Base-by-base conservation (phyloP, 2,888 invertebrate species). In the Andrena trimmerana region DNA sequence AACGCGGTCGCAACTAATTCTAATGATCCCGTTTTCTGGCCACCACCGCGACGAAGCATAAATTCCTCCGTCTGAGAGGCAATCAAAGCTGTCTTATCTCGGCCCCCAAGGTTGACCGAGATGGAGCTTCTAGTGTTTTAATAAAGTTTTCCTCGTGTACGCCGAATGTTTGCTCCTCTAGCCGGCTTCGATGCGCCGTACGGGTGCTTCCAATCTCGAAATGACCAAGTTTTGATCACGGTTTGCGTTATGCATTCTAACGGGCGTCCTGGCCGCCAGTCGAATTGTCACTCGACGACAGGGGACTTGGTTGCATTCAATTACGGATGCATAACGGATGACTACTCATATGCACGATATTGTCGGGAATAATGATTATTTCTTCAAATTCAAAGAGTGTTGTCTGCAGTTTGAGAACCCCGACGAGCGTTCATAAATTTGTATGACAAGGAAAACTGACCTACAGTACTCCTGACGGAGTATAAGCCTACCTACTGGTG, bases 221-320 rank as follows among this genome's bases (percentile, higher is more conserved):
- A 82, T 79, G 67, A 54, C 60, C 70, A 82, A 79, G 79, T 82
- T 82, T 42, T 36, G 62, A 42, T 52, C 74, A 24, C 27, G 54
- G 27, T 24, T 29, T n/a, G n/a, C 52, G 57, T 71, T 67, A 72
- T 57, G 57, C 57, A 69, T 70, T 69, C 69, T 48, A 20, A 33
- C 52, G 68, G 42, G 42, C 42, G 31, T 48, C 50, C 65, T 2
- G 16, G 1, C 57, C 59, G 10, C 20, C 4, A n/a, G 48, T 20
- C 13, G 59, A 62, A 27, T 29, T 16, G 33, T 29, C 29, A 57
- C 20, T 24, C 16, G 7, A 48, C 24, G 13, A 27, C 42, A 16
- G 52, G n/a, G n/a, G 36, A 10, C 36, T 62, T 62, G 75, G 62
- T 74, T 52, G 33, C 52, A 33, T 78, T 74, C 68, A 78, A 75